Conservation (phyloP, 2,113 vertebrate species). For the Noturus placidus region DNA sequence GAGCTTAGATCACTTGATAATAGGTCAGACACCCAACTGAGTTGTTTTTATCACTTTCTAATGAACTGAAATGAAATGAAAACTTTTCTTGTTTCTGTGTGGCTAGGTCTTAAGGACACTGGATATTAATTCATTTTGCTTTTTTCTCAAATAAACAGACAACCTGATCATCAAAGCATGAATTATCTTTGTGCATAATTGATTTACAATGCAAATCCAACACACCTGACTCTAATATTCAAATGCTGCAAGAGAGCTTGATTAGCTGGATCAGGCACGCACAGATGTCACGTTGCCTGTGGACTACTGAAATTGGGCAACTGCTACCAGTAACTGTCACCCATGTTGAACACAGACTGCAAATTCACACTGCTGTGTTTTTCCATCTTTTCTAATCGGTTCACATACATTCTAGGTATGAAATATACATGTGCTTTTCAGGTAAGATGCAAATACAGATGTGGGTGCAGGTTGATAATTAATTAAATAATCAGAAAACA, state of each 20-base stretch:
- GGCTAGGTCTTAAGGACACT: conserved; percentile 1
- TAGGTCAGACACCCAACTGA: background rate
- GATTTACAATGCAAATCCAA: conserved; percentile 18
- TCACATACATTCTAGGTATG: background rate
- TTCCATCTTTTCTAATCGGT: background rate
- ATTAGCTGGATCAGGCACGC: conserved; percentile 9
- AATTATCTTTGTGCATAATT: background rate
- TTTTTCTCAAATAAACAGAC: background rate
- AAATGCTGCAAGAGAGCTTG: background rate
- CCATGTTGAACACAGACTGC: background rate
- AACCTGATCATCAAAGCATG: background rate
- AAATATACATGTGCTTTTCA: background rate
- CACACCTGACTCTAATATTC: conserved; percentile 24
- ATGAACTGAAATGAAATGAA: background rate
- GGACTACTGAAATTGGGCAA: background rate
- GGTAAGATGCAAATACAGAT: background rate
- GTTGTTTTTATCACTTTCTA: background rate
- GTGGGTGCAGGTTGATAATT: background rate
- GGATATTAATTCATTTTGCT: background rate
- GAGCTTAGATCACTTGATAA: background rate
- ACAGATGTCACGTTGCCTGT: conserved; percentile 4
- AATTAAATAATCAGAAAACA: background rate
- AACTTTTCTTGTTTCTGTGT: background rate
- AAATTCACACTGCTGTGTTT: background rate
- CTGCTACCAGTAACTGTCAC: background rate